Base-by-base conservation (phyloP, 2,888 invertebrate species). In the Stegana nigrithorax region DNA sequence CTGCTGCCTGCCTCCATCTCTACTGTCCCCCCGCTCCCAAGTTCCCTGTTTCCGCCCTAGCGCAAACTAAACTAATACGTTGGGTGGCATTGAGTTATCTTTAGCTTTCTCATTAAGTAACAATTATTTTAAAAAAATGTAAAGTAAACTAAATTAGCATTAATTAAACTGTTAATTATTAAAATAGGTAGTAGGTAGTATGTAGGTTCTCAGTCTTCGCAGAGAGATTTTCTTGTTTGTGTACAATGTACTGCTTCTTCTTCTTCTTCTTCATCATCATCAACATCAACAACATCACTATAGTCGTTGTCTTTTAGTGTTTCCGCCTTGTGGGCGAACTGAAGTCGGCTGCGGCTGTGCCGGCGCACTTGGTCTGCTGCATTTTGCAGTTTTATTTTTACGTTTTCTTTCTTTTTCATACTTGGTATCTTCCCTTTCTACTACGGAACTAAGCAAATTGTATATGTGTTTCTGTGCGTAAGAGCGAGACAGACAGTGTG, bases 191-290 rank as follows among this genome's bases (percentile, higher is more conserved):
- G 76, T 76, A 76, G 78, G 75, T 79, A 76, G 79, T 73, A 67
- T 70, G 75, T 77, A 80, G 79, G n/a, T 82, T 82, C 85, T 85
- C 85, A 85, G 85, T 85, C 85, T 85, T 85, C 76, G 82, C 85
- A 83, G 83, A 84, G 84, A 85, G 82, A 83, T 84, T 80, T 78
- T 67, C 75, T 45, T 59, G n/a, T 62, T n/a, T n/a, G n/a, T n/a
- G n/a, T n/a, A n/a, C n/a, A n/a, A n/a, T n/a, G n/a, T n/a, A n/a
- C n/a, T n/a, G n/a, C n/a, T n/a, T n/a, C n/a, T n/a, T n/a, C n/a
- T n/a, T n/a, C n/a, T n/a, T n/a, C n/a, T n/a, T 55, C 45, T 60
- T 12, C 32, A 32, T 23, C 21, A 47, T 23, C 26, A 8, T 36
- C 57, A 56, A 17, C 19, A 19, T 32, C 10, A 36, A 55, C 12